A percentile compares a stretch with the other conserved stretches of the same genome.
These are phyloP conservation scores for Orestias chungarensis DNA, from an alignment of 2,797 vertebrate genomes.

Conservation along the genomic window DNA sequence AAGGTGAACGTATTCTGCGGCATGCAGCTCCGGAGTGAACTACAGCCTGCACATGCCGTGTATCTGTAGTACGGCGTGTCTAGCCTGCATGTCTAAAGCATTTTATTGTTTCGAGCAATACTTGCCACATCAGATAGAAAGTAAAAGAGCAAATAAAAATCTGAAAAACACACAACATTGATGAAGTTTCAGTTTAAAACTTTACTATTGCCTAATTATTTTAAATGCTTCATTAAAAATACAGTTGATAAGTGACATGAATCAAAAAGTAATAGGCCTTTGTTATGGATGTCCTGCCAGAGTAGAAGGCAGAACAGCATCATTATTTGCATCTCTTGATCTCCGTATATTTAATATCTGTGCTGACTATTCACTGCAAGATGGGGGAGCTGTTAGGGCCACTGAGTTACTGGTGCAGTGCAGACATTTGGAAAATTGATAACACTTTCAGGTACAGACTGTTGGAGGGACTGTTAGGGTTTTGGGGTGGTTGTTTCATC, in stretches of 20 bases:
- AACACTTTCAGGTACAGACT: conserved; percentile 34
- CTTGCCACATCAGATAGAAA: neutral
- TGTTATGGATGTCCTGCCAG: conserved; percentile 16
- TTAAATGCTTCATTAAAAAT: conserved; percentile 3
- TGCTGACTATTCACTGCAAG: conserved; percentile 31
- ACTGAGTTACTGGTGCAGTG: conserved; percentile 61
- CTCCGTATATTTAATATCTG: conserved; percentile 47
- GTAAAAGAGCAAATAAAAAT: neutral
- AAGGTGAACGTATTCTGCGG: conserved; percentile 22
- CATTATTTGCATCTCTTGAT: conserved; percentile 32
- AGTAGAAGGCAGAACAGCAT: conserved; percentile 25
- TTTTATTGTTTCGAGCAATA: conserved; percentile 2
- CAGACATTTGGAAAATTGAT: conserved; percentile 55
- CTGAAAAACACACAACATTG: neutral
- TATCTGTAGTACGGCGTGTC: conserved; percentile 1
- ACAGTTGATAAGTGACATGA: conserved; percentile 1
- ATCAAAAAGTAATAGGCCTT: conserved; percentile 24
- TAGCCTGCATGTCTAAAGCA: neutral
- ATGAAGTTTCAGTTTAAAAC: neutral
- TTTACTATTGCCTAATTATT: neutral
- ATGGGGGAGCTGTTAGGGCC: conserved; percentile 34
- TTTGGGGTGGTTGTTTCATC: neutral
- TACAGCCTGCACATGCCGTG: neutral
- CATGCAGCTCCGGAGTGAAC: neutral
- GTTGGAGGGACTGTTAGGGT: conserved; percentile 9